Evolutionary conservation across 2,113 vertebrate species (phyloP).

Genomic region (Scolopax mira): DNA sequence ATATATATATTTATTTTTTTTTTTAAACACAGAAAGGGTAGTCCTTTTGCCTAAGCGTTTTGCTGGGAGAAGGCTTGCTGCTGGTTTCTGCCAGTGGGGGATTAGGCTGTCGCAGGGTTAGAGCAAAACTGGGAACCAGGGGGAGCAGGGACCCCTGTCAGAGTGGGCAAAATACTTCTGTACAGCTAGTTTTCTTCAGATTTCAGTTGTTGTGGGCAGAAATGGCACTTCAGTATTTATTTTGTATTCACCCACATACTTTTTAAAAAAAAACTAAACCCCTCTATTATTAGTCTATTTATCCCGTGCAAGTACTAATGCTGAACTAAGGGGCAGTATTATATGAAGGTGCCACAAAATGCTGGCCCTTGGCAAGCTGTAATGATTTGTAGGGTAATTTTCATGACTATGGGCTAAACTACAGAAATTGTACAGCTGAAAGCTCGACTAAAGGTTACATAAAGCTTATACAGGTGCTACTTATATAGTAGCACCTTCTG

Average conservation of each 20-base stretch:
- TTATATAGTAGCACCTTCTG: no score
- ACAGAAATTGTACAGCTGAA: not conserved
- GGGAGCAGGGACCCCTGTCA: not conserved
- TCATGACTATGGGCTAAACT: not conserved
- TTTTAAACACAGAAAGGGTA: not conserved
- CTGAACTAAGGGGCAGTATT: not conserved
- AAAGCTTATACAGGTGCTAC: rapidly evolving
- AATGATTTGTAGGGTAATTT: not conserved
- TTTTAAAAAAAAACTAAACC: not conserved
- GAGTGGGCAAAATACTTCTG: rapidly evolving
- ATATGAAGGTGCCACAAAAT: not conserved
- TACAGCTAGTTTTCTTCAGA: not conserved
- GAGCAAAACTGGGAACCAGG: not conserved
- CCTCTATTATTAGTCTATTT: not conserved
- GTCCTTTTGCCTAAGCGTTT: not conserved
- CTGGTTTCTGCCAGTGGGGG: rapidly evolving
- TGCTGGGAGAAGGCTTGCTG: not conserved
- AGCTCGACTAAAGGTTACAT: not conserved
- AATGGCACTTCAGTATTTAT: not conserved
- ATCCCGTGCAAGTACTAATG: not conserved
- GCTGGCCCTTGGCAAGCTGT: not conserved
- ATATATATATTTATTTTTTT: not conserved
- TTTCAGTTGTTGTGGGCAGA: not conserved
- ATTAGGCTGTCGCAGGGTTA: not conserved
- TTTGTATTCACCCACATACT: not conserved